Evolutionary conservation across 2,888 invertebrate species (phyloP), one percentile per base, ranked within the genome.

Genomic region (Drosophila subsilvestris): DNA sequence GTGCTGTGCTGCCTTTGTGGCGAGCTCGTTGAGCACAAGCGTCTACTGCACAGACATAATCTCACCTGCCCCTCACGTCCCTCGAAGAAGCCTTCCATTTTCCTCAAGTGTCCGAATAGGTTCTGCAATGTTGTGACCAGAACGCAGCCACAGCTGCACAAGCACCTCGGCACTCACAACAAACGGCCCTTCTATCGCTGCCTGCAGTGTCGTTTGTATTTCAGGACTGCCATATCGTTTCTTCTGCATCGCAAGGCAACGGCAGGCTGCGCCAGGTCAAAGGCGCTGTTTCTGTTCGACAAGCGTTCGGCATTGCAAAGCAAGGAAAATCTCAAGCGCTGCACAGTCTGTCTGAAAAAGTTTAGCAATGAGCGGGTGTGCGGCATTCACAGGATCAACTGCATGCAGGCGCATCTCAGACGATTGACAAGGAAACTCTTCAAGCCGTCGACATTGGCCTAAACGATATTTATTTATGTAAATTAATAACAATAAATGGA

Each of bases 1-100:
- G 67, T 37, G 0, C 65, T 89, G 2, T 90, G 91, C 47, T 63
- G 14, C 1, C 48, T 29, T 0, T 91, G 90, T 42, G 91, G 89
- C 0, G 14, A 60, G 0, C 10, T 59, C 1, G 49, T 89, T 6
- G 49, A 67, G 0, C 71, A 85, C 44, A 22, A 74, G 10, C 8
- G 25, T 0, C 51, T 82, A 1, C 12, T 89, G 5, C 20, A 5
- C 0, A 37, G 61, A 1, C 90, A 90, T 59, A 56, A 45, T 7
- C 86, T 79, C 8, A 59, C 20, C 0, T 84, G 85, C 12, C 14
- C 49, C 0, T 56, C 44, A 0, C 56, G 63, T 10, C 48, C 27
- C 0, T 25, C 37, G 6, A 47, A 49, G 20, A 57, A 56, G 8
- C 6, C 25, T 1, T 54, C 63, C 0, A 27, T 55, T 18, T 17